Evolutionary conservation across 2,113 vertebrate genomes (phyloP).

Genomic region (Crotalus tigris): DNA sequence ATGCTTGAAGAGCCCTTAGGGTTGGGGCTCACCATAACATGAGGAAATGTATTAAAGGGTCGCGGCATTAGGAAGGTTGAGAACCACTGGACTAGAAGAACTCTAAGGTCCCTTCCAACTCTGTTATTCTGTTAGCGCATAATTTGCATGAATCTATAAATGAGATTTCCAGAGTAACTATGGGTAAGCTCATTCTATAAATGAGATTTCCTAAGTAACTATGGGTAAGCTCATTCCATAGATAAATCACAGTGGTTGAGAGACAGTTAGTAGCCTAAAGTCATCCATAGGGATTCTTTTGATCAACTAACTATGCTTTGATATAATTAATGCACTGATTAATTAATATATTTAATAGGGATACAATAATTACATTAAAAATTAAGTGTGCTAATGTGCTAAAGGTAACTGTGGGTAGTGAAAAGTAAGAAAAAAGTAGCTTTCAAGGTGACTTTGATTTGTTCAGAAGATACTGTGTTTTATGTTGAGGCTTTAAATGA

Average conservation of each 20-base stretch:
- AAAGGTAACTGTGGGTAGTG: not conserved
- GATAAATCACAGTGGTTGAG: not conserved
- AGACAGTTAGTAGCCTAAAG: not conserved
- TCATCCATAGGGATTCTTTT: not conserved
- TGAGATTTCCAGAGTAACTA: not conserved
- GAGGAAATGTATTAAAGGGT: no score
- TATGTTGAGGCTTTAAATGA: not conserved
- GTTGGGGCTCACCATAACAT: no score
- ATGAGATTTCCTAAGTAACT: not conserved
- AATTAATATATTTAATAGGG: not conserved
- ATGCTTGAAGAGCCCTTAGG: no score
- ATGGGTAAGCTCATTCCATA: not conserved
- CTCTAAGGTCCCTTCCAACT: not conserved
- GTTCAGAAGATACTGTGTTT: not conserved
- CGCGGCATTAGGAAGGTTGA: no score
- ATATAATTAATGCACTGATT: not conserved
- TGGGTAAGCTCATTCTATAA: not conserved
- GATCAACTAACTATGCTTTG: not conserved
- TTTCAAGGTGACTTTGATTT: not conserved
- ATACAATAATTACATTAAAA: not conserved
- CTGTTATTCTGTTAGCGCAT: not conserved
- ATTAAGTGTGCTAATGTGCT: not conserved
- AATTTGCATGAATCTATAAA: not conserved
- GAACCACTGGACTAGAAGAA: not conserved
- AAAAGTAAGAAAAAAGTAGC: not conserved